phyloP scores from a whole-genome alignment of 2,888 invertebrate genomes.

The Cheilosia variabilis region DNA sequence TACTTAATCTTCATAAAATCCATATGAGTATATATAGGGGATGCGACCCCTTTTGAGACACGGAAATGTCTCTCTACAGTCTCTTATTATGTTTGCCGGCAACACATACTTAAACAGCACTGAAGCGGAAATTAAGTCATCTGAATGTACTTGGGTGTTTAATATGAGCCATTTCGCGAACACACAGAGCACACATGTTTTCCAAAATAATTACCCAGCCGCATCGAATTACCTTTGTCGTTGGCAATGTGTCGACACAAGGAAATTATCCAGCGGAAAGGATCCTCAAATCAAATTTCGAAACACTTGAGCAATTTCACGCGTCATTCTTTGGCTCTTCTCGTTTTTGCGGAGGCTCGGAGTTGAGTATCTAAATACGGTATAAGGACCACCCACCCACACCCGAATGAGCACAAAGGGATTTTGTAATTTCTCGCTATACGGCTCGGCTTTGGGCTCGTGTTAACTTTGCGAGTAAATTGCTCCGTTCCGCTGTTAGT shows the following conservation, averaged over 20 bases:
- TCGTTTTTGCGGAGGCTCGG: not conserved
- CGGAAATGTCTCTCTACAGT: not conserved
- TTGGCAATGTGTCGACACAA: not conserved
- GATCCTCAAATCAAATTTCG: not conserved
- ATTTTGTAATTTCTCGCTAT: slow-evolving; percentile 20
- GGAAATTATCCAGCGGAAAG: not conserved
- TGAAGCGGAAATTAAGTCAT: not conserved
- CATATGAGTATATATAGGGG: not conserved
- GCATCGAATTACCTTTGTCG: slow-evolving; percentile 1
- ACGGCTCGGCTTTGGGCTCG: not conserved
- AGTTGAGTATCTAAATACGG: not conserved
- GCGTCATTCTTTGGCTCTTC: not conserved
- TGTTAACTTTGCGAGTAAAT: slow-evolving; percentile 31
- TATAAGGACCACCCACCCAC: not conserved
- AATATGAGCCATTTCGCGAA: not conserved
- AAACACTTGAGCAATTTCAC: not conserved
- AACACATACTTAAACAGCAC: not conserved
- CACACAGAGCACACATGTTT: not conserved
- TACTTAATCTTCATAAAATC: not conserved
- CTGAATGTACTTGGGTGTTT: not conserved
- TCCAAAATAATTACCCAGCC: slow-evolving; percentile 1
- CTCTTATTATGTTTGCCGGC: not conserved
- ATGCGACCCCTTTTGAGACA: not conserved
- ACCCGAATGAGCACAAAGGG: not conserved
- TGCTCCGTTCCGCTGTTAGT: slow-evolving; percentile 24